These are phyloP conservation scores for Porites evermanni DNA, from an alignment of 92 coral and sea anemone genomes.

Conservation along the genomic window DNA sequence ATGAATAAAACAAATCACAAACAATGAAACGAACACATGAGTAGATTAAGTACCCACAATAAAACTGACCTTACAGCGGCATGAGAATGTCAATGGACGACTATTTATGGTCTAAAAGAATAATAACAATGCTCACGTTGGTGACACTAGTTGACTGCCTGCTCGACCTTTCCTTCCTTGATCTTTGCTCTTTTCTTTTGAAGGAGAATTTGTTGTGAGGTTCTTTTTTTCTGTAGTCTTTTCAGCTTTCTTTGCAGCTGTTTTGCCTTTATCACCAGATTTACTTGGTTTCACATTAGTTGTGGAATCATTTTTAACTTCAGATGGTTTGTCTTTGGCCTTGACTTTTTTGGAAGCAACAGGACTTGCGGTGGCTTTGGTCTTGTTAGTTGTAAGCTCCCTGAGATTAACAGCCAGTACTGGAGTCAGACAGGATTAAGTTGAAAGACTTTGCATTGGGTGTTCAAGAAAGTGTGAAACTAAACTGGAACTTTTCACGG, in stretches of 20 bases:
- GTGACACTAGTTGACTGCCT: neutral
- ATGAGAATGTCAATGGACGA: no score
- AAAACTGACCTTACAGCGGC: no score
- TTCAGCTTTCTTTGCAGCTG: conserved; percentile 12
- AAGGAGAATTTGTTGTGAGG: neutral
- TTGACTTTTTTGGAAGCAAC: neutral
- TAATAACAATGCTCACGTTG: neutral
- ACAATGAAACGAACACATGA: no score
- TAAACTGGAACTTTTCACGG: no score
- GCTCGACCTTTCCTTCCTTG: neutral
- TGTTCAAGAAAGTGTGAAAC: no score
- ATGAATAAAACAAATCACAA: no score
- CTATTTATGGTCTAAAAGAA: no score
- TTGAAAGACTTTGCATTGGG: neutral
- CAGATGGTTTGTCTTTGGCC: conserved; percentile 16
- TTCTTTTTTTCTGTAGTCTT: conserved; percentile 37
- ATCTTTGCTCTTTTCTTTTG: neutral
- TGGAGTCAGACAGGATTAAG: neutral
- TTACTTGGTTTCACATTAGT: neutral
- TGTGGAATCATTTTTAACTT: neutral
- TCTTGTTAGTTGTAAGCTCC: neutral
- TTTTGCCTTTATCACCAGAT: conserved; percentile 28
- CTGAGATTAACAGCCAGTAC: neutral
- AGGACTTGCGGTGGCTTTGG: neutral
- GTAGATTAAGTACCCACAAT: no score